A percentile compares a stretch with the other conserved stretches of the same genome.
phyloP scores from a whole-genome alignment of 2,888 invertebrate genomes.

The Biston betularia region DNA sequence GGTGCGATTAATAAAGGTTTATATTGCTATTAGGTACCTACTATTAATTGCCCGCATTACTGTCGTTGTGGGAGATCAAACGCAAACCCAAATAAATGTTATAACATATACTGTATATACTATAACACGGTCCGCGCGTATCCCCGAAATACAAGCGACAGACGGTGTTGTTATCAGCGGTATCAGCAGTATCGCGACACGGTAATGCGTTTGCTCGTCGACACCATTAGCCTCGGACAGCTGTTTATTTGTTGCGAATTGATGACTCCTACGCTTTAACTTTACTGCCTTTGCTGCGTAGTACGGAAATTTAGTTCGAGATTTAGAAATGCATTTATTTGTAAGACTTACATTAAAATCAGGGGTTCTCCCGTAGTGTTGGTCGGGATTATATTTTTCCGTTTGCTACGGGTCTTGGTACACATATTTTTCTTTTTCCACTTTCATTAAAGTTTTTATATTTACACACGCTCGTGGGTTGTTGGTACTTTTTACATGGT shows the following conservation, averaged over 20 bases:
- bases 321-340: background rate
- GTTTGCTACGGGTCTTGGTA: too few species aligned
- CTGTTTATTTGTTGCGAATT: conserved; percentile 29
- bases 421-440: too few species aligned
- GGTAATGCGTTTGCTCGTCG: conserved; percentile 66
- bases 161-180: conserved; percentile 35
- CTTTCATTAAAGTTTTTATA: too few species aligned
- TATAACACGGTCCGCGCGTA: background rate
- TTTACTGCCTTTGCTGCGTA: background rate
- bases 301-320: background rate
- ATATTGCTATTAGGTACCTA: too few species aligned
- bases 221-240: conserved; percentile 51
- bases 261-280: background rate
- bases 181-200: conserved; percentile 53
- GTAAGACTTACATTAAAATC: too few species aligned
- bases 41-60: background rate
- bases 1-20: too few species aligned
- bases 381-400: too few species aligned
- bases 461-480: too few species aligned
- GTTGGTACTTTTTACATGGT: too few species aligned
- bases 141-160: conserved; percentile 7
- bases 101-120: background rate
- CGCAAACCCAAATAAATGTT: background rate
- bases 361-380: too few species aligned
- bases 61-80: background rate